Base-by-base conservation (phyloP, 1,140 invertebrate species). In the Caenorhabditis latens region DNA sequence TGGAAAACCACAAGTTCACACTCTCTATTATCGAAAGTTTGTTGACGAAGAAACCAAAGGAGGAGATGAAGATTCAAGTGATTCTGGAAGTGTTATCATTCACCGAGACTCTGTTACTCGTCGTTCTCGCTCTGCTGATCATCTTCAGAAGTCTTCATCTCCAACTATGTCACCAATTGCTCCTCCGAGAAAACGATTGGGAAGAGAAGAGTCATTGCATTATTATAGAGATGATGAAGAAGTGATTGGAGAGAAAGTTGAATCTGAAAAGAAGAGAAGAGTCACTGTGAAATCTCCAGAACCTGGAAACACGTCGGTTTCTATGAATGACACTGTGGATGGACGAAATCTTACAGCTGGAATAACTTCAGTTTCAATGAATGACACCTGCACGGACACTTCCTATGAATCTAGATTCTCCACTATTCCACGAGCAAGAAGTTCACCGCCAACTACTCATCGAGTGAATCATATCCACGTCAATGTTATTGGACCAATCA, bases 201-300 rank as follows among this genome's bases (percentile, higher is more conserved):
- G 71, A 79, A n/a, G 71, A 79, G 71, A 79, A 53, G 71, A 79
- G 24, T 79, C 71, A 50, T 50, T 79, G 11, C 71, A 79, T 79
- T 79, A 79, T 32, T 79, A 79, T 50, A n/a, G 71, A 79, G 71
- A 79, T 50, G 71, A 79, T 50, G 71, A 79, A 48, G 71, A 79
- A 79, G 71, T 79, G 1, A 53, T 79, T 53, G 21, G n/a, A 50
- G 71, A 79, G 24, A 46, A 79, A 32, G 24, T 11, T 1, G 46
- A 50, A 21, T 50, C 65, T 46, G 65, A 75, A 13, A 48, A 75
- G 67, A 75, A 11, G 7, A n/a, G 71, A 79, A 50, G 46, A 79
- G 71, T 79, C 6, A 79, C 71, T 79, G 21, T 79, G 8, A 48
- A n/a, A 79, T 79, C 71, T 79, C 71, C 71, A 21, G 71, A 79